Base-by-base conservation (phyloP, 2,797 vertebrate genomes). In the Halcyon badia region DNA sequence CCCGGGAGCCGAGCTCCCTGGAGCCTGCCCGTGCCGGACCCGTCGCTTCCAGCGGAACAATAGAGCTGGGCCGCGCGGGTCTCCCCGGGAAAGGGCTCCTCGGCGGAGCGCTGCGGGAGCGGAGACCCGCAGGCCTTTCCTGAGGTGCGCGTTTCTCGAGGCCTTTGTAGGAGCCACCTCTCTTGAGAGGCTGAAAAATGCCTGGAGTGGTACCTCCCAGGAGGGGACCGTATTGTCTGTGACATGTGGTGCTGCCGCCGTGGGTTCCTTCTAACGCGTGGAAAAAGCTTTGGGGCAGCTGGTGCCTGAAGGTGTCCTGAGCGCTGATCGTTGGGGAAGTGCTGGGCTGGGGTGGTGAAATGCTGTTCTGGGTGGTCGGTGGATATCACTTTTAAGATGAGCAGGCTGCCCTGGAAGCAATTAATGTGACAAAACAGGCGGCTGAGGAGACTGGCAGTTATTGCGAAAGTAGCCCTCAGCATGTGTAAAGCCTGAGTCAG, bases 401-500 rank as follows among this genome's bases (percentile, higher is more conserved):
- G 56, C 42, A 20, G 46, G 60, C 57, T 16, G 62, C 42, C 9
- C 25, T 4, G 44, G 61, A 54, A 91, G 39, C 37, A 7, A 60
- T 79, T 78, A 52, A 49, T 5, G 54, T 49, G 82, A 31, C 41
- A 57, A 14, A 31, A 33, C 28, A 44, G 83, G n/a, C 42, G 5
- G 77, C 86, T 62, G 70, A 46, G 15, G 58, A 87, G 89, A 12
- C 89, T 13, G 82, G 95, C 93, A 49, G 95, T 66, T 91, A 86
- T 97, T 97, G 94, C 89, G 77, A 96, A 97, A 97, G 91, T 3
- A 21, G 62, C 62, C 69, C 68, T 58, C 17, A 1, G 76, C 24
- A 0, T 88, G 87, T 65, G 85, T 62, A 41, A 82, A 60, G 66
- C 87, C 70, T 95, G 94, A 95, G 83, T 93, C 93, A 82, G 58